Conservation (phyloP, 2,797 vertebrate genomes). For the Linurgus olivaceus region DNA sequence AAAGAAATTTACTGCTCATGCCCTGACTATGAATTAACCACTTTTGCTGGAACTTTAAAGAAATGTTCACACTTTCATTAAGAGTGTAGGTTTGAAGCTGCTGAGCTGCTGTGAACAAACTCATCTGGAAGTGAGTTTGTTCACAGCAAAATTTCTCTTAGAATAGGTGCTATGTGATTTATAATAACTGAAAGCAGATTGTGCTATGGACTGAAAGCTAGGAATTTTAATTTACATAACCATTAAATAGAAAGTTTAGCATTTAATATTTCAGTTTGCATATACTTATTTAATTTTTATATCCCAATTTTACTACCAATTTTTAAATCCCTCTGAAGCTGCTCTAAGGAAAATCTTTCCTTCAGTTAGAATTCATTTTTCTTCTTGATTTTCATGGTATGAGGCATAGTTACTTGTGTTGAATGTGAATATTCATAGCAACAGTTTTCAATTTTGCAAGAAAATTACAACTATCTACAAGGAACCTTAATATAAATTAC, state of each 20-base stretch:
- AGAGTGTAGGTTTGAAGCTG: neutral
- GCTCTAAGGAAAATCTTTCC: neutral
- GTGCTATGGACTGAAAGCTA: neutral
- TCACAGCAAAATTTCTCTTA: neutral
- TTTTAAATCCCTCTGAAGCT: neutral
- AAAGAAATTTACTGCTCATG: neutral
- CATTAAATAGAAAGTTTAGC: neutral
- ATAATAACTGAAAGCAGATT: neutral
- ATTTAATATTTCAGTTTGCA: conserved; percentile 23
- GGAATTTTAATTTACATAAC: conserved; percentile 17
- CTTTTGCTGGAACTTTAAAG: neutral
- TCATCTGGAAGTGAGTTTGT: neutral
- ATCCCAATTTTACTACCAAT: neutral
- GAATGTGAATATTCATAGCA: conserved; percentile 17
- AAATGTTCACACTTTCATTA: neutral
- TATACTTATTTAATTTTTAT: neutral
- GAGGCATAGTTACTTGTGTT: conserved; percentile 19
- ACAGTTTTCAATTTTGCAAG: neutral
- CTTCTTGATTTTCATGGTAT: neutral
- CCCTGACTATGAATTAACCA: neutral
- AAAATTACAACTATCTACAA: conserved; percentile 12
- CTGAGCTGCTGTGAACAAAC: neutral
- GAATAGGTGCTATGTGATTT: neutral
- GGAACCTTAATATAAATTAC: neutral
- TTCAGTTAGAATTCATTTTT: neutral